Evolutionary conservation across 30 jellyfish, hydroid and myxozoan genomes (phyloP).

Genomic region (Pseudorhiza aurosa): DNA sequence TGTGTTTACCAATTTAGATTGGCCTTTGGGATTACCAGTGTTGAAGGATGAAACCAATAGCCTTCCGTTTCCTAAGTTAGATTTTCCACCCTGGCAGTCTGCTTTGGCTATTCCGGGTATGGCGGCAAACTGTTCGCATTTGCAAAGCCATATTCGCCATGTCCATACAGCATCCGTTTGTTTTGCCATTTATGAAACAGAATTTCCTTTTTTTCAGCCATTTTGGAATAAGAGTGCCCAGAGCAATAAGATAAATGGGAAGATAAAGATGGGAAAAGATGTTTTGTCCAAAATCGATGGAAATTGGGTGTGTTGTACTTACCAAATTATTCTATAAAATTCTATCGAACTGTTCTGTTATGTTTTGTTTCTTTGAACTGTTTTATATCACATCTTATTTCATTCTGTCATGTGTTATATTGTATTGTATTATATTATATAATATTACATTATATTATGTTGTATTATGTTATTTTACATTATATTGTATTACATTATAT

Average conservation of each 20-base stretch:
- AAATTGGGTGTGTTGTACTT: slow-evolving; percentile 76
- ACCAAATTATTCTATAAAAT: neutral
- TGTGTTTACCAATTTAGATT: no score
- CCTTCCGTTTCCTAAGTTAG: no score
- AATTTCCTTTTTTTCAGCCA: slow-evolving; percentile 60
- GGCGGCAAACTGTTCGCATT: no score
- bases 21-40: no score
- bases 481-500: neutral
- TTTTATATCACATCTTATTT: neutral
- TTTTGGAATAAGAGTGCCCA: slow-evolving; percentile 96
- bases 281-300: slow-evolving; percentile 96
- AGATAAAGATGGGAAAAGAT: slow-evolving; percentile 88
- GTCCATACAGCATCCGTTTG: no score
- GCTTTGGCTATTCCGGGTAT: no score
- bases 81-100: no score
- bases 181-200: neutral
- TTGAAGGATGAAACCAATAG: no score
- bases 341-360: neutral
- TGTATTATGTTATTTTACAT: neutral
- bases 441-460: neutral
- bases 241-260: slow-evolving; percentile 82
- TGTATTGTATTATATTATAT: neutral
- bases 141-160: no score
- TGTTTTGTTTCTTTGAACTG: neutral
- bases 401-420: neutral